Base-by-base conservation (phyloP, 2,797 vertebrate species). In the Anniella stebbinsi region DNA sequence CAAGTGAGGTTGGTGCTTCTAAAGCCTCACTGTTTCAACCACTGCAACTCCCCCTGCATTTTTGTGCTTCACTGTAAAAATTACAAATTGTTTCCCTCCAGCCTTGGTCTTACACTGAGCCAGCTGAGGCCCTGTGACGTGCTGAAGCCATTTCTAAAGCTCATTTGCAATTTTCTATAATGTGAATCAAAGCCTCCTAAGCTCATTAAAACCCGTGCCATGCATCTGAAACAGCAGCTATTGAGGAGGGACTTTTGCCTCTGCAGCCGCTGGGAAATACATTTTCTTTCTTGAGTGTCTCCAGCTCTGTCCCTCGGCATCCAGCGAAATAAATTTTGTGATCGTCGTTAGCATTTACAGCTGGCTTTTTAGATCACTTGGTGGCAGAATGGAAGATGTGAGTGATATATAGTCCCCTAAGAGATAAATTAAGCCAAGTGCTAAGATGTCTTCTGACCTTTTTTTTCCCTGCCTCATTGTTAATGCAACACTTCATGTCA, bases 401-500 rank as follows among this genome's bases (percentile, higher is more conserved):
- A 87, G 48, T 11, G 48, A 84, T 63, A 67, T 28, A 67, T 57
- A 82, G 78, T 60, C 72, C 80, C 86, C 89, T 70, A 54, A 36
- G 48, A 90, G 85, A 87, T 90, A 87, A 90, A 90, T 90, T 87
- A 87, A 90, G 60, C 72, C 3, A 67, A 83, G 51, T 83, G 89
- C 80, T 66, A 67, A 67, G 12, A 84, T 51, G 80, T 83, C 51
- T 63, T 25, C 70, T 76, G 89, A 90, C 80, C 85, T 57, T 77
- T 63, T n/a, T 8, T 12, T 17, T 25, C 4, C 6, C 54, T 83
- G 36, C 66, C 78, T 83, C 72, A 69, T 90, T 76, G 85, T 83
- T 70, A 87, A 83, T 77, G 80, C 85, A 90, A 8, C 36, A 33
- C 72, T 87, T 83, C 63, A 36, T 83, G 89, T 77, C 45, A 54